phyloP scores from a whole-genome alignment of 2,888 invertebrate genomes.

The Platycnemis pennipes region DNA sequence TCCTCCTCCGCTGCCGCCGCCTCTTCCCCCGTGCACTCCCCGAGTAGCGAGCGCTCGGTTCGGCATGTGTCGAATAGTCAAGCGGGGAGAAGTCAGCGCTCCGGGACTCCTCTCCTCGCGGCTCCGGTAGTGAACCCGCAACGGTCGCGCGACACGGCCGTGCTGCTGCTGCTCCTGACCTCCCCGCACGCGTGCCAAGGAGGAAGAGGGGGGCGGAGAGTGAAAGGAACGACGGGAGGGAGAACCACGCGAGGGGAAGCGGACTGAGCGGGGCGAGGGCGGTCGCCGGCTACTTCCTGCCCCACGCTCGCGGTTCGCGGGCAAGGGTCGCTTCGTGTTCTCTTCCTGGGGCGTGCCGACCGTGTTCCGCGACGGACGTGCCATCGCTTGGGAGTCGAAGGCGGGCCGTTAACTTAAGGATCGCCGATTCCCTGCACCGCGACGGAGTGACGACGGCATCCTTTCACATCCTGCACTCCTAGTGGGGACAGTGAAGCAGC shows the following conservation, averaged over 20 bases:
- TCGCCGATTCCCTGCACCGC: too few species aligned
- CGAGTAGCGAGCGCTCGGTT: conserved; percentile 49
- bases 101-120: conserved; percentile 3
- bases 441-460: neutral
- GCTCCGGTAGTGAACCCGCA: neutral
- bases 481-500: neutral
- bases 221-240: neutral
- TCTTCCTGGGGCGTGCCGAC: neutral
- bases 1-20: neutral
- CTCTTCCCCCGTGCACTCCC: conserved; percentile 56
- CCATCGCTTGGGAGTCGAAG: neutral
- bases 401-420: too few species aligned
- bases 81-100: conserved; percentile 57
- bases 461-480: neutral
- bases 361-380: too few species aligned
- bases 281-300: neutral
- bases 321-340: neutral
- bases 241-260: too few species aligned
- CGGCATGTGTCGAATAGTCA: conserved; percentile 66
- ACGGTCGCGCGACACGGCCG: neutral
- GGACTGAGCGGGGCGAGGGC: neutral
- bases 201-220: neutral
- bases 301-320: neutral
- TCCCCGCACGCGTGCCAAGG: neutral
- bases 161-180: neutral